Evolutionary conservation across 2,888 invertebrate species (phyloP).

Genomic region (Coenonympha glycerion): DNA sequence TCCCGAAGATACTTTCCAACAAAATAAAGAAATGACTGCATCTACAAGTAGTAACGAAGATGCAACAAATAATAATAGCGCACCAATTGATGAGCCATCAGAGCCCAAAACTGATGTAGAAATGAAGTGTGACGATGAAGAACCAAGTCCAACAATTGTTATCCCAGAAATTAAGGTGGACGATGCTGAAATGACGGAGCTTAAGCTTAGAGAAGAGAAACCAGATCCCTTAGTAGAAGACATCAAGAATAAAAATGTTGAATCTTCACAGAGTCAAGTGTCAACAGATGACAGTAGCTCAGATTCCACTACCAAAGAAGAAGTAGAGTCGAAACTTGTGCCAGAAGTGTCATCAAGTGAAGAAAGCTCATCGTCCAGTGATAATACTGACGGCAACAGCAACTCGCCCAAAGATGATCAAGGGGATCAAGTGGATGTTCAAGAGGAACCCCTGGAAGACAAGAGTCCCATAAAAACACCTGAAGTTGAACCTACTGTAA

Average conservation of each 20-base stretch:
- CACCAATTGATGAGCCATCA: constrained; percentile 12
- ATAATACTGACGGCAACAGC: constrained; percentile 65
- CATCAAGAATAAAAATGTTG: constrained; percentile 35
- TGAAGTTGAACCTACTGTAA: constrained; percentile 19
- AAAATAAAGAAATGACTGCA: constrained; percentile 23
- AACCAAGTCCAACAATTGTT: constrained; percentile 34
- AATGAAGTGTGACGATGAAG: constrained; percentile 42
- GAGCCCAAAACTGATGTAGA: constrained; percentile 45
- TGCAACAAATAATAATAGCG: constrained; percentile 34
- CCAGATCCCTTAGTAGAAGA: constrained; percentile 32
- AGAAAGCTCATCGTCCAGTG: constrained; percentile 67
- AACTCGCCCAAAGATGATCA: constrained; percentile 58
- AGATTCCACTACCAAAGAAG: constrained; percentile 55
- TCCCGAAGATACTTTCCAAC: constrained; percentile 21
- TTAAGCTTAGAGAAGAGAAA: constrained; percentile 48
- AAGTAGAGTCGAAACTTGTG: constrained; percentile 50
- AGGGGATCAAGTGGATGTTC: constrained; percentile 28
- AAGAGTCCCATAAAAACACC: constrained; percentile 30
- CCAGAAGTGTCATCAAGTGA: constrained; percentile 64
- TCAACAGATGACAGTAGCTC: constrained; percentile 54
- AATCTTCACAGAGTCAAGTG: constrained; percentile 25
- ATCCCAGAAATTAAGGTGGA: constrained; percentile 67
- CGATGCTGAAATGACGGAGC: constrained; percentile 65
- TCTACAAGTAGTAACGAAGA: constrained; percentile 34
- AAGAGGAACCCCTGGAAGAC: constrained; percentile 28